Conservation (phyloP, 2,113 vertebrate species). For the Nannobrachium achirus region DNA sequence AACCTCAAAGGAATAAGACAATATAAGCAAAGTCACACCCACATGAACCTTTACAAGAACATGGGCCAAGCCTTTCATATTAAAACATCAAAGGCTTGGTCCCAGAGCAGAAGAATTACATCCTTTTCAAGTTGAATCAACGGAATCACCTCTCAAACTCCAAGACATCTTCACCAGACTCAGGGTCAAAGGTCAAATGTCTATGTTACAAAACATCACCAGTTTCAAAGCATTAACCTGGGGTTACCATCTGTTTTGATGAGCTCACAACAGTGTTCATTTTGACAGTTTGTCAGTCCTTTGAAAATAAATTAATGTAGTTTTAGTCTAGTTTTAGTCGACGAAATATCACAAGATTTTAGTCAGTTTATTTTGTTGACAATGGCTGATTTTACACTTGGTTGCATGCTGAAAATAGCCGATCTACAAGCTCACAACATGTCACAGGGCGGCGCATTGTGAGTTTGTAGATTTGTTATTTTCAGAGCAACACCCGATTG, state of each 20-base stretch:
- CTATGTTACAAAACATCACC: slow-evolving; percentile 11
- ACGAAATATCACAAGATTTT: no score
- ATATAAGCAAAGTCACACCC: not conserved
- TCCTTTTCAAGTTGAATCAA: not conserved
- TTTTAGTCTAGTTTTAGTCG: no score
- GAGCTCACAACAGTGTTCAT: not conserved
- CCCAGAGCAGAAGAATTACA: not conserved
- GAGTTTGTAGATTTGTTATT: no score
- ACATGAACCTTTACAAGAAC: not conserved
- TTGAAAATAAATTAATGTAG: no score
- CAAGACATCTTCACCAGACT: slow-evolving; percentile 3
- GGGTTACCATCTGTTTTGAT: not conserved
- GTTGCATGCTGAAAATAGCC: no score
- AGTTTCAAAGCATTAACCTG: not conserved
- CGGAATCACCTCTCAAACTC: not conserved
- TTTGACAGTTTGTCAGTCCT: no score
- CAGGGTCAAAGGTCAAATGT: slow-evolving; percentile 9
- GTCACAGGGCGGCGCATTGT: no score
- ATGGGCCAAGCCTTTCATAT: not conserved
- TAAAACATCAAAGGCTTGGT: not conserved
- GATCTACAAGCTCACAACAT: no score
- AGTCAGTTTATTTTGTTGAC: no score
- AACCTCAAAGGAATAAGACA: not conserved
- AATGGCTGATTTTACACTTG: no score
- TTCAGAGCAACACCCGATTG: no score